Evolutionary conservation across 1,140 invertebrate genomes (phyloP).

Genomic region (Agrypnia vestita): DNA sequence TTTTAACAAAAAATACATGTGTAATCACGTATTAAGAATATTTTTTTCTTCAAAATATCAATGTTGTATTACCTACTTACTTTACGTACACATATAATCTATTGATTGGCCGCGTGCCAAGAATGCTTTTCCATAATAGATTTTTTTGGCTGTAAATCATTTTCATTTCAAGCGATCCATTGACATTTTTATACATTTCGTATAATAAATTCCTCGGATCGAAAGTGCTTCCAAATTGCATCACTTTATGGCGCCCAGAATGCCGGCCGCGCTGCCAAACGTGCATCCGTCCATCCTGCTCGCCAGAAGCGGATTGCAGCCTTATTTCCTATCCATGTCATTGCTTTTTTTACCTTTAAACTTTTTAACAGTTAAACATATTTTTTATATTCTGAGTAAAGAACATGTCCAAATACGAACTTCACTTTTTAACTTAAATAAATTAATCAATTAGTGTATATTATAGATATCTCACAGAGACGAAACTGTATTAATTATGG

Average conservation of each 20-base stretch:
- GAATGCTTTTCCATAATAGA: conserved; percentile 16
- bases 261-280: conserved; percentile 13
- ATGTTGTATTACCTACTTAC: neutral
- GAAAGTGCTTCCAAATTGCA: conserved; percentile 6
- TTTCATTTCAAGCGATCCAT: conserved; percentile 10
- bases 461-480: too few relatives aligned
- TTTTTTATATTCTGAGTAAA: too few relatives aligned
- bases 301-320: too few relatives aligned
- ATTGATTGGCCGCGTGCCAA: conserved; percentile 10
- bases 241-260: conserved; percentile 13
- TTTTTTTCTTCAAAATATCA: neutral
- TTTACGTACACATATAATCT: neutral
- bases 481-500: too few relatives aligned
- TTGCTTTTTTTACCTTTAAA: too few relatives aligned
- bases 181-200: conserved; percentile 13
- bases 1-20: neutral
- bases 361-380: too few relatives aligned
- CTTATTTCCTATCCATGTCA: too few relatives aligned
- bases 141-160: conserved; percentile 3
- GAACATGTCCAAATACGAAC: too few relatives aligned
- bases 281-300: neutral
- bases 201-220: conserved; percentile 25
- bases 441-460: too few relatives aligned
- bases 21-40: neutral
- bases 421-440: too few relatives aligned